Evolutionary conservation across 2,797 vertebrate genomes (phyloP), one percentile per base, ranked within the genome.

Genomic region (Champsocephalus esox): DNA sequence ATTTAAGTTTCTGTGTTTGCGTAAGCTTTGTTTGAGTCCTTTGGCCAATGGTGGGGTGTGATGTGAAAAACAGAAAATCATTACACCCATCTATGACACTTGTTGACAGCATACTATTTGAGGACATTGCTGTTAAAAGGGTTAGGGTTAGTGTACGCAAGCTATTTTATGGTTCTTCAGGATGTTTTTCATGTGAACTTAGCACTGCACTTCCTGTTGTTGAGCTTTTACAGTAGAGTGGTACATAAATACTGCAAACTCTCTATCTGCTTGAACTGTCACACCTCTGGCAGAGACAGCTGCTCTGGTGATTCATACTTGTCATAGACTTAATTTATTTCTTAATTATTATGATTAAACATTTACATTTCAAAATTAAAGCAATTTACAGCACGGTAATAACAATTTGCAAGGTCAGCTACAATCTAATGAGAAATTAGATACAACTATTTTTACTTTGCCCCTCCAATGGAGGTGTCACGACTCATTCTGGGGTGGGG

Each of bases 291-390:
- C 34, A 38, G 34, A 38, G 34, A 38, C 8, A 58, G 52, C 28
- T 50, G 52, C 65, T 48, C 19, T 60, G 68, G 28, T 79, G 78
- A 82, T 56, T 86, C 73, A 83, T 58, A 67, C 69, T 52, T 46
- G 64, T 81, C 28, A 68, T 8, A 60, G 17, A 19, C 71, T 62
- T 75, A 64, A 85, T 85, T 86, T 66, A 6, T 50, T 58, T 43
- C 79, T 76, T 91, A 83, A 92, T 91, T 50, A 61, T 45, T 63
- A 41, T 83, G 62, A 90, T 91, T 90, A 74, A 73, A 87, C 75
- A 77, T 89, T 87, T 86, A 89, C 72, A 92, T 89, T 87, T 73
- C 79, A 19, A 66, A 83, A 82, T 85, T 77, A 87, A 83, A 77
- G 68, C 45, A 67, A 83, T 85, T 79, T 73, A 73, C 54, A 59